Evolutionary conservation across 2,797 vertebrate species (phyloP).

Genomic region (Pelochelys cantorii): DNA sequence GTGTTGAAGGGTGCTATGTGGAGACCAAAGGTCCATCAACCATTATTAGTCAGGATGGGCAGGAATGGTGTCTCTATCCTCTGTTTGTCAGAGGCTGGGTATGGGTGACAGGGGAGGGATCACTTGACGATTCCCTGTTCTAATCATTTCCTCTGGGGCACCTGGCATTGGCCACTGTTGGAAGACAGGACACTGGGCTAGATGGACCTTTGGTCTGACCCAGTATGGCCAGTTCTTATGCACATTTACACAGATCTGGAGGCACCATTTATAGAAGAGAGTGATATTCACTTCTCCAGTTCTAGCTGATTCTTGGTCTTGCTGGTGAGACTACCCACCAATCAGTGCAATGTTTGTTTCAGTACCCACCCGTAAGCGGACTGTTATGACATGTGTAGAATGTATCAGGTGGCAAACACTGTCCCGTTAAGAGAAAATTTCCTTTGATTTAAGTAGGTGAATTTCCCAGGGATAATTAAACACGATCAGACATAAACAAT

Average conservation of each 20-base stretch:
- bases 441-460: neutral
- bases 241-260: neutral
- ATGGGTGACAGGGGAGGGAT: no score
- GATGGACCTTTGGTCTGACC: no score
- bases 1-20: neutral
- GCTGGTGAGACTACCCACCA: neutral
- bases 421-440: neutral
- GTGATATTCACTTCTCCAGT: neutral
- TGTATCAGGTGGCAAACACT: no score
- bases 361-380: rapidly evolving
- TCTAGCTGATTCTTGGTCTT: neutral
- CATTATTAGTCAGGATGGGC: no score
- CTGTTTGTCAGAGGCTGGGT: neutral
- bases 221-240: neutral
- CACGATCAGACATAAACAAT: neutral
- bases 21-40: neutral
- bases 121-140: no score
- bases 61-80: neutral
- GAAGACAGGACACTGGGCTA: no score
- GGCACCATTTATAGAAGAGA: neutral
- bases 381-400: neutral
- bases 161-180: no score
- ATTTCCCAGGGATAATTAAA: neutral
- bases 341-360: neutral
- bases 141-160: no score